phyloP scores from a whole-genome alignment of 2,113 vertebrate species.

The Albula glossodonta region DNA sequence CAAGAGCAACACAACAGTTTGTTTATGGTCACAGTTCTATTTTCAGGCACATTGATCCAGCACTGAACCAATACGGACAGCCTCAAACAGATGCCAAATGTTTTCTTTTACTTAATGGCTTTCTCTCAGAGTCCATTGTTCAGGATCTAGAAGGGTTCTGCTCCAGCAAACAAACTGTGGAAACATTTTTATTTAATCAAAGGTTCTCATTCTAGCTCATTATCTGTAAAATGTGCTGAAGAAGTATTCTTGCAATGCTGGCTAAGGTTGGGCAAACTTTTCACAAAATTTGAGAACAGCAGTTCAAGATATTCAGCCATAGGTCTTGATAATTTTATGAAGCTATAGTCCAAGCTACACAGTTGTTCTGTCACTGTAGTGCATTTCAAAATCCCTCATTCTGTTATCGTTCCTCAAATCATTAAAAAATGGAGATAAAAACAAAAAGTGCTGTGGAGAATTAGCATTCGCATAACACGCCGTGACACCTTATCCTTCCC shows the following conservation, averaged over 20 bases:
- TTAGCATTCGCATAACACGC: conserved; percentile 19
- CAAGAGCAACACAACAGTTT: conserved; percentile 56
- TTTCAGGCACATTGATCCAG: conserved; percentile 65
- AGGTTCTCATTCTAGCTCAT: neutral
- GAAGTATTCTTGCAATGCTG: neutral
- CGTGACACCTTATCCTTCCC: conserved; percentile 1
- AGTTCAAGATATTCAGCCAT: neutral
- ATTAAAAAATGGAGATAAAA: conserved; percentile 5
- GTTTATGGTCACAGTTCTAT: conserved; percentile 60
- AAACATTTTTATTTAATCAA: neutral
- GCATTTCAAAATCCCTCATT: neutral
- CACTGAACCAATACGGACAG: conserved; percentile 57
- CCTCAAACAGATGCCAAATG: conserved; percentile 50
- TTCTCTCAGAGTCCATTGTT: conserved; percentile 15
- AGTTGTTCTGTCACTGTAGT: neutral
- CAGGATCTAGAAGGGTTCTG: neutral
- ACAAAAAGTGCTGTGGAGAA: neutral
- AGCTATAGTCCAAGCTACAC: neutral
- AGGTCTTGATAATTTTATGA: neutral
- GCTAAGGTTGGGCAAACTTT: neutral
- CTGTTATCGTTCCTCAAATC: neutral
- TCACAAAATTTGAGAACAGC: neutral
- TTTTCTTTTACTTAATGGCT: conserved; percentile 51
- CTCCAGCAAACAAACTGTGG: neutral
- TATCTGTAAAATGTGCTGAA: neutral